A percentile compares a stretch with the other conserved stretches of the same genome.
phyloP scores from a whole-genome alignment of 2,888 invertebrate genomes.

The Pachliopta kotzebuea region DNA sequence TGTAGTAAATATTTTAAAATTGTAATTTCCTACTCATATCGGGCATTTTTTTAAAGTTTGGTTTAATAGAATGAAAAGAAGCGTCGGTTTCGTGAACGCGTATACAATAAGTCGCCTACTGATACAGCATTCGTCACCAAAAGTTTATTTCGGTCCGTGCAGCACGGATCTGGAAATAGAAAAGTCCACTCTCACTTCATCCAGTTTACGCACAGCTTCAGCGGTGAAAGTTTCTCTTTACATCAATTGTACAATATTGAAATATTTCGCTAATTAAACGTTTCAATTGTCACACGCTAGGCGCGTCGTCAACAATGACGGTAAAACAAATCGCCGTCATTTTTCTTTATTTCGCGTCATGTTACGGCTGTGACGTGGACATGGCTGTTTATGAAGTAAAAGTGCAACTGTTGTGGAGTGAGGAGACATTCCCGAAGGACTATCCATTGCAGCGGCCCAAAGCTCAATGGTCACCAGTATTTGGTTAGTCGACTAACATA shows the following conservation, averaged over 20 bases:
- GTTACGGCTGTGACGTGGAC: slow-evolving; percentile 83
- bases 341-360: slow-evolving; percentile 46
- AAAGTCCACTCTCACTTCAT: slow-evolving; percentile 64
- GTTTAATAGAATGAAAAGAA: not conserved
- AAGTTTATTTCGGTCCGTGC: slow-evolving; percentile 70
- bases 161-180: slow-evolving; percentile 71
- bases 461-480: slow-evolving; percentile 94
- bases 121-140: slow-evolving; percentile 53
- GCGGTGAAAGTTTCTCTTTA: slow-evolving; percentile 20
- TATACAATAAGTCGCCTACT: slow-evolving; percentile 45
- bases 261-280: not conserved
- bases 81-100: not conserved
- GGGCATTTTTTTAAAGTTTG: too few relatives aligned
- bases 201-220: slow-evolving; percentile 56
- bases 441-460: slow-evolving; percentile 94
- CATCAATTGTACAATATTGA: not conserved
- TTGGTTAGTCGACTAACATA: slow-evolving; percentile 85
- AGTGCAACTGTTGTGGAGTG: slow-evolving; percentile 92
- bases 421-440: slow-evolving; percentile 93
- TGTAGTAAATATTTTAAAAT: too few relatives aligned
- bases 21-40: too few relatives aligned
- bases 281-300: not conserved
- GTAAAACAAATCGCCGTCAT: slow-evolving; percentile 59
- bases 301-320: slow-evolving; percentile 31
- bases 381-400: slow-evolving; percentile 93